Percentiles rank a stretch among this genome's conserved stretches.
Evolutionary conservation across 1,140 invertebrate species (phyloP).

Genomic region (Drosophila fuyamai): DNA sequence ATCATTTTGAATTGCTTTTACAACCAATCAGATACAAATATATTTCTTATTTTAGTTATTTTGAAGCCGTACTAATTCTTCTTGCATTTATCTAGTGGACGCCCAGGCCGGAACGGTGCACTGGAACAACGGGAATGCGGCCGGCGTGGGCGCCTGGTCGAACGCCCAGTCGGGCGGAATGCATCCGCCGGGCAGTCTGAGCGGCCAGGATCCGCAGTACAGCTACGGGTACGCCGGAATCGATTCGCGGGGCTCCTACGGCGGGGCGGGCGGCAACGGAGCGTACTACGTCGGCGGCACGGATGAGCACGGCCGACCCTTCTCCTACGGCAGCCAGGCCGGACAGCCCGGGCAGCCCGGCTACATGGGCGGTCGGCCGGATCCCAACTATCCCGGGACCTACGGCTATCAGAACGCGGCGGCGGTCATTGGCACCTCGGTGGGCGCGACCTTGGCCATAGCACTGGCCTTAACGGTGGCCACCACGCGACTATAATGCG

Average conservation of each 20-base stretch:
- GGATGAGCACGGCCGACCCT: constrained; percentile 69
- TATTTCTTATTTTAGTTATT: too few relatives aligned
- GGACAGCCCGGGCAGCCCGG: constrained; percentile 39
- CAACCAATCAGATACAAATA: too few relatives aligned
- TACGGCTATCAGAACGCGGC: constrained; percentile 48
- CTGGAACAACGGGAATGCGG: constrained; percentile 49
- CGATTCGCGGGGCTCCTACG: constrained; percentile 65
- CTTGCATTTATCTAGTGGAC: constrained; percentile 19
- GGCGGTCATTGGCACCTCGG: background rate
- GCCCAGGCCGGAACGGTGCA: constrained; percentile 46
- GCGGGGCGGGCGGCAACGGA: constrained; percentile 71
- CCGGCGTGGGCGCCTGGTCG: constrained; percentile 40
- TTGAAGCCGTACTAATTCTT: too few relatives aligned
- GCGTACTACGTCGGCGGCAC: constrained; percentile 71
- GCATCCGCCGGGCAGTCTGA: constrained; percentile 59
- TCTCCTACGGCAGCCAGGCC: constrained; percentile 42
- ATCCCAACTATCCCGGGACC: constrained; percentile 45
- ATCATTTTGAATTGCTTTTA: too few relatives aligned
- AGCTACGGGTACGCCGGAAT: constrained; percentile 72
- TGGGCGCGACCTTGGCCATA: constrained; percentile 21
- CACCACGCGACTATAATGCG: constrained; percentile 38
- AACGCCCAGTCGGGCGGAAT: constrained; percentile 55
- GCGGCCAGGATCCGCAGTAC: constrained; percentile 54
- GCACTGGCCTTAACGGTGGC: constrained; percentile 17
- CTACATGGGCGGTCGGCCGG: constrained; percentile 34